These are phyloP conservation scores for Helicoverpa assulta DNA, from an alignment of 2,888 invertebrate species.

Conservation along the genomic window DNA sequence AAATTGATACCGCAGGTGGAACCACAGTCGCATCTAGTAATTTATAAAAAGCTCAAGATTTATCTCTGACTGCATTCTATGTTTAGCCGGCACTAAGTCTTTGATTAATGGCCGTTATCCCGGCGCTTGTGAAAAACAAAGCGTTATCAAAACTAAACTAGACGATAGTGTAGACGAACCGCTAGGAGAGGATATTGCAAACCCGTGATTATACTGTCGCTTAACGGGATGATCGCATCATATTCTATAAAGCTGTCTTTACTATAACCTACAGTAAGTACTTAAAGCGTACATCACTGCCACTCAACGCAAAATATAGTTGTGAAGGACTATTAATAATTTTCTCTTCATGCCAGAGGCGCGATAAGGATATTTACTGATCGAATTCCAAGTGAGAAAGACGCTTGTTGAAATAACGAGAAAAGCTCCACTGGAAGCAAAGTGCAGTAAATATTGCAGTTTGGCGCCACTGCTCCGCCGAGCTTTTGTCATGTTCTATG, in stretches of 20 bases:
- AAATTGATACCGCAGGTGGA: not conserved
- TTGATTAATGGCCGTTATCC: constrained; percentile 36
- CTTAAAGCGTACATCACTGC: constrained; percentile 57
- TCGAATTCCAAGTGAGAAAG: constrained; percentile 63
- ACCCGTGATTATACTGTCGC: constrained; percentile 59
- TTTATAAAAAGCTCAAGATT: constrained; percentile 24
- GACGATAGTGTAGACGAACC: constrained; percentile 36
- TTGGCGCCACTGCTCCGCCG: constrained; percentile 46
- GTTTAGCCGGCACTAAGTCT: constrained; percentile 30
- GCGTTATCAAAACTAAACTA: constrained; percentile 46
- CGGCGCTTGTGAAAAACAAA: constrained; percentile 48
- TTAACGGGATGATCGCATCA: constrained; percentile 71
- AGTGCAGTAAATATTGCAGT: constrained; percentile 42
- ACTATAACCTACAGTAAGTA: constrained; percentile 69
- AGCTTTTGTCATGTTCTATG: constrained; percentile 48
- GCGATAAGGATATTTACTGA: constrained; percentile 70
- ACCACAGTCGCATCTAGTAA: constrained; percentile 21
- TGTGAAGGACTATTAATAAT: constrained; percentile 68
- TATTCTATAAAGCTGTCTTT: constrained; percentile 70
- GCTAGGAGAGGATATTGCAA: constrained; percentile 53
- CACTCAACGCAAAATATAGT: constrained; percentile 70
- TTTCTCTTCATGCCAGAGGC: constrained; percentile 62
- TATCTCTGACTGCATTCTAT: constrained; percentile 29
- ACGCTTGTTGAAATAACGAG: constrained; percentile 53
- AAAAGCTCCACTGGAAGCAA: constrained; percentile 43